Conservation (phyloP, 2,888 invertebrate genomes). For the Aphidius colemani region DNA sequence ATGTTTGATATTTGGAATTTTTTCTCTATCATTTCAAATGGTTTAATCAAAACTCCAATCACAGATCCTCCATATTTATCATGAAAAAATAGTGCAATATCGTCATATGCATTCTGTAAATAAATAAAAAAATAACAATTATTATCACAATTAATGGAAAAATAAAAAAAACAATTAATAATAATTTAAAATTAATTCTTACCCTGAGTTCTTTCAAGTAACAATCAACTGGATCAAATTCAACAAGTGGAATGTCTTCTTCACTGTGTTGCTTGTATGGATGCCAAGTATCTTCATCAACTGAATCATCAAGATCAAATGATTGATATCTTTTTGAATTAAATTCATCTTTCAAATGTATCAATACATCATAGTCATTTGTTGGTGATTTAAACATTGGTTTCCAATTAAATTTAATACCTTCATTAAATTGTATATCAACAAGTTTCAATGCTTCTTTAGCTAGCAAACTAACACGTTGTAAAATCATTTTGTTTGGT, state of each 20-base stretch:
- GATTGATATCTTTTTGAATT: conserved; percentile 62
- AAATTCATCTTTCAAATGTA: conserved; percentile 65
- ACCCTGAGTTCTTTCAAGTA: neutral
- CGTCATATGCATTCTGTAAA: conserved; percentile 71
- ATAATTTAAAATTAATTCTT: neutral
- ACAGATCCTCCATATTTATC: conserved; percentile 83
- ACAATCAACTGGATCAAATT: neutral
- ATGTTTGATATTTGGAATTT: conserved; percentile 76
- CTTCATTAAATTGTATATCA: conserved; percentile 54
- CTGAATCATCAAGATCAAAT: conserved; percentile 54
- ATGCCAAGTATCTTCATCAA: conserved; percentile 22
- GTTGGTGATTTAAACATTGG: conserved; percentile 68
- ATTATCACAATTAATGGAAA: neutral
- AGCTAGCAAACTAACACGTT: conserved; percentile 70
- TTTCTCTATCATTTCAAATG: conserved; percentile 65
- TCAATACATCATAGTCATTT: conserved; percentile 76
- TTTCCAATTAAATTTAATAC: conserved; percentile 42
- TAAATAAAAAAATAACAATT: neutral
- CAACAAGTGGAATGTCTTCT: neutral
- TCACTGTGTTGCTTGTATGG: neutral
- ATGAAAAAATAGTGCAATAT: conserved; percentile 87
- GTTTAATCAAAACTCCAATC: conserved; percentile 85
- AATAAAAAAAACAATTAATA: neutral
- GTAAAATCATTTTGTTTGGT: conserved; percentile 68
- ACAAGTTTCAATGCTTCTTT: conserved; percentile 65